These are phyloP conservation scores for Ictalurus punctatus DNA, from an alignment of 2,113 vertebrate genomes.

Conservation along the genomic window DNA sequence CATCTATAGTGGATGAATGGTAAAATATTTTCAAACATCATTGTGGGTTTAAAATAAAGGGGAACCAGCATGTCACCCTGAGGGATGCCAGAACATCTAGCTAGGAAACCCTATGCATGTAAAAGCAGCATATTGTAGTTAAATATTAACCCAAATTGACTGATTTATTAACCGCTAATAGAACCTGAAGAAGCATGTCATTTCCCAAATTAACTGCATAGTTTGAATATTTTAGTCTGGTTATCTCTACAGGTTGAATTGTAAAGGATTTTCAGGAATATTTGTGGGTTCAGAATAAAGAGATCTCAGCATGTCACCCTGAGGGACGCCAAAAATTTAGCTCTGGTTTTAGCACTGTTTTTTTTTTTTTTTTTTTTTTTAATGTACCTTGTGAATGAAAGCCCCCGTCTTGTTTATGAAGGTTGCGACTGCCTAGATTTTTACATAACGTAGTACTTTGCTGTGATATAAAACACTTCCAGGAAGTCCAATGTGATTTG, in stretches of 20 bases:
- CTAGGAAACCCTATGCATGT: not conserved
- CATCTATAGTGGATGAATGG: not conserved
- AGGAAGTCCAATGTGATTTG: not conserved
- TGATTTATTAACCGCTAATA: not conserved
- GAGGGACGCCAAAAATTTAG: not conserved
- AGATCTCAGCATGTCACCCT: constrained; percentile 5
- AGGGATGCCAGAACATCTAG: not conserved
- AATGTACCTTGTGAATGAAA: not conserved
- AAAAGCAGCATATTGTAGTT: not conserved
- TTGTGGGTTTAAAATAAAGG: not conserved
- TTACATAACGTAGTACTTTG: not conserved
- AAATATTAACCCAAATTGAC: constrained; percentile 17
- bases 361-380: too few species aligned
- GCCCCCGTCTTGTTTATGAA: not conserved
- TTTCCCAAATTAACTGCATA: not conserved
- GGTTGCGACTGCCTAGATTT: not conserved
- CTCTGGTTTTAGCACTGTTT: not conserved
- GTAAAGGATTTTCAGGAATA: constrained; percentile 3
- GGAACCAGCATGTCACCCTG: not conserved
- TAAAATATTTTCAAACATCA: not conserved
- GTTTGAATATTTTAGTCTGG: not conserved
- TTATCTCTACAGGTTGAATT: not conserved
- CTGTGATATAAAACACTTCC: not conserved
- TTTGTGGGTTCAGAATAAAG: not conserved
- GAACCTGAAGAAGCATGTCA: not conserved